Conservation (phyloP, 30 jellyfish, hydroid and myxozoan genomes). For the Catostylus mosaicus region DNA sequence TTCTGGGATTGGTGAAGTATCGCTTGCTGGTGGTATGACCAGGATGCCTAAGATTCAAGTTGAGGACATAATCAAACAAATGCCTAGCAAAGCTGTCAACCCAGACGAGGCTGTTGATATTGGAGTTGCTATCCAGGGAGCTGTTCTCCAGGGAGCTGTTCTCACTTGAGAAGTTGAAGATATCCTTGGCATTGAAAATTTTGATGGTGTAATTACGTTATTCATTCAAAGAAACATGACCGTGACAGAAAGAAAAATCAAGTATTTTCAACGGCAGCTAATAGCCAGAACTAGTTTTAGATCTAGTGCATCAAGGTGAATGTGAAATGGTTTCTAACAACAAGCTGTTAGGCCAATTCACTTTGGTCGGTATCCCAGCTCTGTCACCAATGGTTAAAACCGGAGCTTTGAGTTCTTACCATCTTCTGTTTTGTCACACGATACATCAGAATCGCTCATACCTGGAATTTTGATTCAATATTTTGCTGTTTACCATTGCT, state of each 20-base stretch:
- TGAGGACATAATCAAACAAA: conserved; percentile 4
- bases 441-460: no score
- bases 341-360: conserved; percentile 86
- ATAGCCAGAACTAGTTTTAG: conserved; percentile 86
- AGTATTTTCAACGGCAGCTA: conserved; percentile 93
- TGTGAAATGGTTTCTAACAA: conserved; percentile 89
- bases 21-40: conserved; percentile 97
- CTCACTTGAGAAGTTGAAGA: conserved; percentile 95
- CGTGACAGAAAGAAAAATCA: conserved; percentile 87
- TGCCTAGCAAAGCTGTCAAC: conserved; percentile 4
- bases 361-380: no score
- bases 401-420: no score
- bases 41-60: conserved; percentile 81
- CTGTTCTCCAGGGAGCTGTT: no score
- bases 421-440: no score
- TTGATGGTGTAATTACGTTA: conserved; percentile 91
- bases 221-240: conserved; percentile 90
- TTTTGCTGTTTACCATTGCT: no score
- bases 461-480: no score
- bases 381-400: no score
- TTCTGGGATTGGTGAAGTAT: conserved; percentile 94
- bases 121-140: conserved; percentile 99
- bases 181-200: conserved; percentile 93
- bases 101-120: conserved; percentile 98
- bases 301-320: conserved; percentile 95